phyloP scores from a whole-genome alignment of 2,113 vertebrate genomes.

The Mastomys natalensis region DNA sequence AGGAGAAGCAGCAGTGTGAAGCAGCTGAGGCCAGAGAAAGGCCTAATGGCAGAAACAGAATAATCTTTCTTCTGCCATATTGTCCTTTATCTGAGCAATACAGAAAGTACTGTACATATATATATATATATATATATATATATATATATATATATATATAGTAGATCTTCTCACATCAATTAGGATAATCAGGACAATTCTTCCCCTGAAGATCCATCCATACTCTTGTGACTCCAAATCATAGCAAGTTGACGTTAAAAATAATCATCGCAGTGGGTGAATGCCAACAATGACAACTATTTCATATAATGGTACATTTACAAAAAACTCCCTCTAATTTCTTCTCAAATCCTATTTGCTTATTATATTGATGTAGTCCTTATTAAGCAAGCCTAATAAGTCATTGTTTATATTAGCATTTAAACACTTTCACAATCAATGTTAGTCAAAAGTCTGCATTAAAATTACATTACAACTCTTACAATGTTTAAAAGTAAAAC shows the following conservation, averaged over 20 bases:
- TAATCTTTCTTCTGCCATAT: no score
- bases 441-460: not conserved
- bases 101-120: no score
- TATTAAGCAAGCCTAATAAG: not conserved
- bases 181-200: not conserved
- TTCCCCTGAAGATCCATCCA: not conserved
- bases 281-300: not conserved
- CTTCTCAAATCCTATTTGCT: not conserved
- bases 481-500: not conserved
- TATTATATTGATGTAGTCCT: not conserved
- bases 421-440: not conserved
- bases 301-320: not conserved
- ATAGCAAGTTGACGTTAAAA: not conserved
- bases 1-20: no score
- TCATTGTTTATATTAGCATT: not conserved
- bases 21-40: not conserved
- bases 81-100: not conserved
- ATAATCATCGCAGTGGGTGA: not conserved
- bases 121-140: no score
- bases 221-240: not conserved
- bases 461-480: not conserved
- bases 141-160: no score
- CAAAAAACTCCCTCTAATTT: not conserved
- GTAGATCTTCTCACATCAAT: no score
- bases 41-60: not conserved